Evolutionary conservation across 2,797 vertebrate species (phyloP), one percentile per base, ranked within the genome.

Genomic region (Ptychadena robeensis): DNA sequence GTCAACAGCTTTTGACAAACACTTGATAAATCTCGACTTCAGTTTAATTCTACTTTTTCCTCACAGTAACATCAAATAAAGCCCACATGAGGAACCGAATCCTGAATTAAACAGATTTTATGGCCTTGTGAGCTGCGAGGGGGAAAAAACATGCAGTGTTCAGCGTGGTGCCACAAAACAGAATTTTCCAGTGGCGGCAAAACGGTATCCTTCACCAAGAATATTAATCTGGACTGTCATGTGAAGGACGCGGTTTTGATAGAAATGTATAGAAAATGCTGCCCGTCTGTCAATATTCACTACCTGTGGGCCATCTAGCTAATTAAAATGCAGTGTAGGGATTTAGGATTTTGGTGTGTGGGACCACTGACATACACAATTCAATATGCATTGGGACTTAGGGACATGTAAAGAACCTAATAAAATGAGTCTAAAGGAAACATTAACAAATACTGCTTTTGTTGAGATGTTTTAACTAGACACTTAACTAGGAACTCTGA

Each of bases 271-370:
- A 48, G 32, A 18, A 48, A 27, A 27, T 67, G 10, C 63, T 4
- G 63, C 22, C 34, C 30, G 25, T 68, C 18, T 18, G 31, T 65
- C 75, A 68, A 78, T 77, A 77, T 65, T 31, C n/a, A 27, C 74
- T 30, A 31, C 34, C n/a, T 40, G 63, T 67, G 28, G 65, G 48
- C 40, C 38, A 32, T 68, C 64, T 32, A 18, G 32, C 27, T 78
- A 68, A 78, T 78, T 31, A 53, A 78, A 53, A 68, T n/a, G 61
- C 28, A 34, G 32, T 25, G 31, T 44, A 44, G 28, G 25, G 8
- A 44, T 2, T 4, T 53, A 53, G 7, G 44, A 53, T 53, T 22
- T 61, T 5, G 25, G 27, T n/a, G n/a, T 10, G 27, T 61, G 1
- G 25, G 9, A 28, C 25, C 25, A 61, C 27, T 27, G 59, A 61